phyloP scores from a whole-genome alignment of 2,113 vertebrate species.

The Silurus glanis region DNA sequence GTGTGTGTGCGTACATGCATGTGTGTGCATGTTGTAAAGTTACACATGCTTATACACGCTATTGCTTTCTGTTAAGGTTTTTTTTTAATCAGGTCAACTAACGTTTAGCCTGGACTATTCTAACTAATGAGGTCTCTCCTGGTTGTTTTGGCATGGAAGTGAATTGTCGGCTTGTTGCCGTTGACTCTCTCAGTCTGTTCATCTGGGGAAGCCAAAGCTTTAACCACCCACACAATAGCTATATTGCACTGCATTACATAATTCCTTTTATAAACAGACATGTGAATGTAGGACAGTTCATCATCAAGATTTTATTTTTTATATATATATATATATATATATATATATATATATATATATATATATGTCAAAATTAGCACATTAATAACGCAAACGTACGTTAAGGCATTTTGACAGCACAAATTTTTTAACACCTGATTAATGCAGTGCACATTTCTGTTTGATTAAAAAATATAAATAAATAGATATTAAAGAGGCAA shows the following conservation, averaged over 20 bases:
- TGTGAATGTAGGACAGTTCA: conserved; percentile 43
- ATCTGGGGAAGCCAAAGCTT: conserved; percentile 33
- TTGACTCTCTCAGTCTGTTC: conserved; percentile 15
- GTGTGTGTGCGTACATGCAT: background rate
- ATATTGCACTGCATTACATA: conserved; percentile 44
- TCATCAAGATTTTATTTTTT: background rate
- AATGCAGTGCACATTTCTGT: too few species aligned
- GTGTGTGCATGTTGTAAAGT: conserved; percentile 23
- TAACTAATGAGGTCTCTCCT: conserved; percentile 42
- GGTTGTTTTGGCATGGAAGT: conserved; percentile 4
- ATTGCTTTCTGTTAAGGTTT: conserved; percentile 39
- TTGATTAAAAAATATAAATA: too few species aligned
- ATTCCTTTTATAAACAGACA: conserved; percentile 34
- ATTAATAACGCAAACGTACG: too few species aligned
- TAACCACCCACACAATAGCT: conserved; percentile 27
- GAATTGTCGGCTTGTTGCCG: conserved; percentile 20
- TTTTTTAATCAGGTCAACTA: conserved; percentile 62
- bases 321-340: too few species aligned
- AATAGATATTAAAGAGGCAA: too few species aligned
- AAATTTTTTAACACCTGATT: too few species aligned
- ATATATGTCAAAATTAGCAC: too few species aligned
- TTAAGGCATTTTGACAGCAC: too few species aligned
- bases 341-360: too few species aligned
- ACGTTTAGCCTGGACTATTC: conserved; percentile 55
- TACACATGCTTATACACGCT: conserved; percentile 31